Evolutionary conservation across 2,113 vertebrate genomes (phyloP), one percentile per base, ranked within the genome.

Genomic region (Megaceryle maxima): DNA sequence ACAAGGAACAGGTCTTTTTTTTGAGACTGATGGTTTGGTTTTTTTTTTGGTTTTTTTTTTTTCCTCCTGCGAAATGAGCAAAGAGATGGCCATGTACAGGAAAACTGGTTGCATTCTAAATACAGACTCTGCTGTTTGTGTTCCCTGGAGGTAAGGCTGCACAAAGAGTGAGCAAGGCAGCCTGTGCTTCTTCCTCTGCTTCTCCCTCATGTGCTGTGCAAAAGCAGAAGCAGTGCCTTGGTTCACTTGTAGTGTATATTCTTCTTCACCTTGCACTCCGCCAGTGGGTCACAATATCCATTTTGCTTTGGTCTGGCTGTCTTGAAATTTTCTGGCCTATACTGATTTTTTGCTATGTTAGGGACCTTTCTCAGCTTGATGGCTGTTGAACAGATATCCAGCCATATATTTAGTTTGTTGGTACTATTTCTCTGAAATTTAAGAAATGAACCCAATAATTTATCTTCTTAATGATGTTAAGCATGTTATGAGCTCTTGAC

Each of bases 211-310:
- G 13, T 0, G 2, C 21, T 57, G 57, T 1, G 4, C 28, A 33
- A 51, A 87, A 82, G 63, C 31, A 69, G 50, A 70, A 25, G 29
- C 15, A 39, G 48, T 24, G 43, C 16, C 50, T 59, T 21, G 10
- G 16, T 31, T 63, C 37, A 25, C 11, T 29, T 39, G 22, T 12
- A 29, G 17, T 4, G 0, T 35, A 10, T 9, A 33, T 22, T 31
- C 31, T 35, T 53, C 37, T 44, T 63, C 35, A 18, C 25, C 46
- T 18, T 63, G 60, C 29, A 11, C 7, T 56, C 48, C 17, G 21
- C 12, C 0, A 1, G 20, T 19, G 39, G 15, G 16, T 79, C 2
- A 3, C 39, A 46, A 41, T 35, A 35, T 29, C n/a, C 13, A 2
- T 56, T 21, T 31, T 56, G 24, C 31, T 69, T 75, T 4, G 1